Conservation (phyloP, 1,140 invertebrate species). For the Sarcophaga bullata region DNA sequence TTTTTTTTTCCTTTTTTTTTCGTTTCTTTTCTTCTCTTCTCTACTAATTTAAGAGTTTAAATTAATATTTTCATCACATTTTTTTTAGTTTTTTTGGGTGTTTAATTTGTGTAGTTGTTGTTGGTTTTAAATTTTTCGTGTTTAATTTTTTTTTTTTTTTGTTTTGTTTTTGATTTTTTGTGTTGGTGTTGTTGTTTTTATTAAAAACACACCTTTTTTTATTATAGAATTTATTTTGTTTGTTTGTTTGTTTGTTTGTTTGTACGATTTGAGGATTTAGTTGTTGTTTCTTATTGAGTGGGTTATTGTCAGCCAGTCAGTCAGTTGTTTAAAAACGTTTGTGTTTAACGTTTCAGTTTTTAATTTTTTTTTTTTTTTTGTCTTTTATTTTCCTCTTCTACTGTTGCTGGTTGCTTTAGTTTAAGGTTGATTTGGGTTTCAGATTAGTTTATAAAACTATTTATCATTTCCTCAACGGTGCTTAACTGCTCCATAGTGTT, state of each 20-base stretch:
- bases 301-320: slow-evolving; percentile 4
- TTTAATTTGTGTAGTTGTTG: not conserved
- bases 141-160: too few relatives aligned
- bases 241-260: not conserved
- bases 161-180: too few relatives aligned
- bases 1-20: not conserved
- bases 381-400: not conserved
- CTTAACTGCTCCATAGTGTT: not conserved
- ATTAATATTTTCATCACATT: slow-evolving; percentile 15
- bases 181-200: not conserved
- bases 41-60: not conserved
- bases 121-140: too few relatives aligned
- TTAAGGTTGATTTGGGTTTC: slow-evolving; percentile 26
- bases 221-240: not conserved
- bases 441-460: slow-evolving; percentile 22
- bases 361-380: not conserved
- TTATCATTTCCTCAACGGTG: slow-evolving; percentile 18
- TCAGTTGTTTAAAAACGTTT: not conserved
- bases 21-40: not conserved
- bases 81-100: not conserved
- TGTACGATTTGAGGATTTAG: slow-evolving; percentile 1
- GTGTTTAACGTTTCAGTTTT: not conserved
- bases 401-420: not conserved
- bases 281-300: slow-evolving; percentile 23
- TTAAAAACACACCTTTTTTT: slow-evolving; percentile 11